Conservation (phyloP, 2,888 invertebrate species). For the Diplazon laetatorius region DNA sequence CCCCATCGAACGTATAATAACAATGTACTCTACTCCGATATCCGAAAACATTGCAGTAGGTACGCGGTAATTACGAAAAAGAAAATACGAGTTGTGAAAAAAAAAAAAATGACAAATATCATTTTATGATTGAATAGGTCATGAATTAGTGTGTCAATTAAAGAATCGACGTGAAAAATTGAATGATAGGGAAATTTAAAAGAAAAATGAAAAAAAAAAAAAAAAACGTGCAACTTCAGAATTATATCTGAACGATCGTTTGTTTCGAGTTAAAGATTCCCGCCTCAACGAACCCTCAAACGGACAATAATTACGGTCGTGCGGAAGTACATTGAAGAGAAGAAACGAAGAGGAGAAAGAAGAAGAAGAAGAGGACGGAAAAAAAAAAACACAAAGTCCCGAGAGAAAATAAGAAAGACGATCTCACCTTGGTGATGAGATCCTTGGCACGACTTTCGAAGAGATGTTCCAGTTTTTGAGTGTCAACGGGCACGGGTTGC, state of each 20-base stretch:
- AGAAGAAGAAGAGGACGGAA: too few relatives aligned
- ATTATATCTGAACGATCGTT: slow-evolving; percentile 19
- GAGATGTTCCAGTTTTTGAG: slow-evolving; percentile 96
- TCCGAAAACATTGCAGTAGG: too few relatives aligned
- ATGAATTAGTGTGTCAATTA: too few relatives aligned
- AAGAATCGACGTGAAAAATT: not conserved
- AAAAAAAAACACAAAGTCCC: too few relatives aligned
- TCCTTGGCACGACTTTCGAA: slow-evolving; percentile 99
- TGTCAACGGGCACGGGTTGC: slow-evolving; percentile 92
- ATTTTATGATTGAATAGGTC: too few relatives aligned
- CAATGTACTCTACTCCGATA: too few relatives aligned
- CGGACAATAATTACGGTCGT: slow-evolving; percentile 35
- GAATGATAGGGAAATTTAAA: too few relatives aligned
- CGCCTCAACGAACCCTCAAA: slow-evolving; percentile 17
- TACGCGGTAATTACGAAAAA: not conserved
- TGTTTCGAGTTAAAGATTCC: slow-evolving; percentile 29
- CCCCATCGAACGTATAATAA: too few relatives aligned
- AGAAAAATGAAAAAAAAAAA: not conserved
- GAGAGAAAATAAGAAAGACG: not conserved
- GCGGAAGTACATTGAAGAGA: slow-evolving; percentile 3
- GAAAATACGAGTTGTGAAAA: slow-evolving; percentile 8
- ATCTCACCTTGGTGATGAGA: slow-evolving; percentile 94
- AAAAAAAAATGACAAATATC: too few relatives aligned
- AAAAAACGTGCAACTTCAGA: not conserved
- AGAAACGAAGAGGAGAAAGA: slow-evolving; percentile 1